Percentiles rank a stretch among this genome's conserved stretches.
These are phyloP conservation scores for Bombus ignitus DNA, from an alignment of 1,140 invertebrate genomes.

Conservation along the genomic window DNA sequence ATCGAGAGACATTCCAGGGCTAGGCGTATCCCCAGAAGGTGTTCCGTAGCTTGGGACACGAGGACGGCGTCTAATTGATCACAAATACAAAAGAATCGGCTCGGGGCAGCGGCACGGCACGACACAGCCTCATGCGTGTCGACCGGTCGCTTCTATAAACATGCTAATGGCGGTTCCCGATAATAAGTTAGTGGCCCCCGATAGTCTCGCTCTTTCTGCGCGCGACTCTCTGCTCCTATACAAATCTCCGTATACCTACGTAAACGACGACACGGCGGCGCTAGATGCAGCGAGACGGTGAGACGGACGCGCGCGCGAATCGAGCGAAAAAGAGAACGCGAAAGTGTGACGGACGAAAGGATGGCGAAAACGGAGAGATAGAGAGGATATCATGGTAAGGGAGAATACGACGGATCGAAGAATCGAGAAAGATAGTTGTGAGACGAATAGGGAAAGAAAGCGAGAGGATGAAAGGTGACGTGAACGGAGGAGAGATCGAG, in stretches of 20 bases:
- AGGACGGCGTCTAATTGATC: slow-evolving; percentile 69
- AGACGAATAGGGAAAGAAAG: slow-evolving; percentile 9
- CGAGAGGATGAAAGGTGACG: neutral
- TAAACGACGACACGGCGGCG: slow-evolving; percentile 30
- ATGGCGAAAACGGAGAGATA: slow-evolving; percentile 12
- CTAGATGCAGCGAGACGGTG: neutral
- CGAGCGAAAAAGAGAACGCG: neutral
- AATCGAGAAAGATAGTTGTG: neutral
- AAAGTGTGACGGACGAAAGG: neutral
- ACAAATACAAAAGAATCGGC: slow-evolving; percentile 65
- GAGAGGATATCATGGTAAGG: slow-evolving; percentile 22
- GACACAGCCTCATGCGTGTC: slow-evolving; percentile 34
- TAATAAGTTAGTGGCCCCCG: slow-evolving; percentile 72
- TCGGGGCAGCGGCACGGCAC: neutral
- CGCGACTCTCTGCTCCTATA: slow-evolving; percentile 18
- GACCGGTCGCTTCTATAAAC: slow-evolving; percentile 72
- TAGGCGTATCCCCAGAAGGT: slow-evolving; percentile 58
- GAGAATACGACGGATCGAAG: slow-evolving; percentile 11
- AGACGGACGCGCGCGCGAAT: neutral
- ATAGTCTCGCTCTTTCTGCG: slow-evolving; percentile 56
- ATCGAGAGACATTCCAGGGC: slow-evolving; percentile 35
- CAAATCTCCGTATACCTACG: slow-evolving; percentile 44
- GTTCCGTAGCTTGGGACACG: neutral
- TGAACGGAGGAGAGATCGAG: slow-evolving; percentile 25
- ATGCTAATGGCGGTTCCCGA: slow-evolving; percentile 75